Evolutionary conservation across 23 tunicate species (phyloP), one percentile per base, ranked within the genome.

Genomic region (Halocynthia roretzi): DNA sequence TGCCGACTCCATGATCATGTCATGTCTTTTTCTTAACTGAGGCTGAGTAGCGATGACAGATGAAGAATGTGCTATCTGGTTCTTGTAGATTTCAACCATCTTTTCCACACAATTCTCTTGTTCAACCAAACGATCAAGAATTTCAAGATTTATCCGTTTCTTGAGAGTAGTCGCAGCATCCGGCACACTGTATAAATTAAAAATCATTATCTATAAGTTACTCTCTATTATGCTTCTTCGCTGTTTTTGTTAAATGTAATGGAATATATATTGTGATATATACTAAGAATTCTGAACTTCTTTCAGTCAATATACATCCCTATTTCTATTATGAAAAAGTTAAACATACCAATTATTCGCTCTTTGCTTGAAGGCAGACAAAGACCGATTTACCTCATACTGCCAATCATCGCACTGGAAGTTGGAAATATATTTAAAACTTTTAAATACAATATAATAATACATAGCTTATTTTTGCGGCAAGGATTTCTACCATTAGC

Each of bases 401-500:
- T 88, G 86, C 95, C 95, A 88, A 8, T 75, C 79, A 51, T 88
- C 95, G 72, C 83, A 88, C 95, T 88, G 71, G 8, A 67, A 84
- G 11, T 7, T 19, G 22, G 48, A 19, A 40, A 44, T 69, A 69
- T 14, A 69, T 18, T 7, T 31, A 4, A 31, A 31, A 31, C 44
- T 1, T 31, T 31, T 31, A 31, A 4, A 31, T 31, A 31, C 44
- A 31, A 31, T 31, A 31, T 31, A 31, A 31, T 31, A 31, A 31
- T 31, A 31, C 44, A 31, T 31, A 31, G 44, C 4, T 31, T 31
- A 31, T 31, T 31, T 31, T 31, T 31, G 44, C 44, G 4, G 1
- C 44, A 31, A 31, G 15, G 64, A 58, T 58, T 58, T 58, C 2
- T 58, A 15, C 17, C 17, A 58, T 15, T 2, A 14, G 15, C 64